Evolutionary conservation across 2,797 vertebrate genomes (phyloP).

Genomic region (Nyctalus aviator): DNA sequence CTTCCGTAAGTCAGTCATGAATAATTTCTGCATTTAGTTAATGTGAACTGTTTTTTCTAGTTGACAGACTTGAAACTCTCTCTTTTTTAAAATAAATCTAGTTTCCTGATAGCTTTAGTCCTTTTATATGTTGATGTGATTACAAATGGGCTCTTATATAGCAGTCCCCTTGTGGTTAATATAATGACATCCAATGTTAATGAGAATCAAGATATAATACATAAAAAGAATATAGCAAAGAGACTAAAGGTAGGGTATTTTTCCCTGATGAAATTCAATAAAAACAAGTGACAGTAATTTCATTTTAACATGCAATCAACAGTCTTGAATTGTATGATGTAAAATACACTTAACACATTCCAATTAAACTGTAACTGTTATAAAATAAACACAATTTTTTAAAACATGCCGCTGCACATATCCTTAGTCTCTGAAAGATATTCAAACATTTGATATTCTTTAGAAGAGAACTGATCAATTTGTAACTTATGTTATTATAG

Average conservation of each 20-base stretch:
- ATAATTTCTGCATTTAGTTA: constrained; percentile 64
- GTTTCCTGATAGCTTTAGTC: constrained; percentile 57
- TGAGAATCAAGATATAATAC: constrained; percentile 66
- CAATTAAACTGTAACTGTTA: constrained; percentile 61
- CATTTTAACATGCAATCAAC: constrained; percentile 79
- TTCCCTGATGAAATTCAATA: constrained; percentile 62
- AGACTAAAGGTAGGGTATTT: constrained; percentile 53
- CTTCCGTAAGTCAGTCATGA: constrained; percentile 68
- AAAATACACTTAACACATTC: constrained; percentile 57
- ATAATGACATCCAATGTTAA: constrained; percentile 62
- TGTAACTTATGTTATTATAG: constrained; percentile 82
- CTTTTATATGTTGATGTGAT: constrained; percentile 66
- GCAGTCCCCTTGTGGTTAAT: constrained; percentile 56
- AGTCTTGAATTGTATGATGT: constrained; percentile 52
- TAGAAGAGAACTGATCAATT: constrained; percentile 67
- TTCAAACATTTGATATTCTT: constrained; percentile 74
- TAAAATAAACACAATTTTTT: constrained; percentile 64
- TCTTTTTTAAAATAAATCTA: constrained; percentile 54
- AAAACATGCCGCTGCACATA: constrained; percentile 69
- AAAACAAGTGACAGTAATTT: constrained; percentile 66
- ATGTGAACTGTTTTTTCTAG: constrained; percentile 63
- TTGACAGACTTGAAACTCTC: constrained; percentile 19
- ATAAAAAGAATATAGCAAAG: constrained; percentile 63
- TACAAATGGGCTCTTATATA: constrained; percentile 53
- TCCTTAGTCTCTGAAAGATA: constrained; percentile 63